Conservation (phyloP, 2,888 invertebrate genomes). For the Protonemura montana region DNA sequence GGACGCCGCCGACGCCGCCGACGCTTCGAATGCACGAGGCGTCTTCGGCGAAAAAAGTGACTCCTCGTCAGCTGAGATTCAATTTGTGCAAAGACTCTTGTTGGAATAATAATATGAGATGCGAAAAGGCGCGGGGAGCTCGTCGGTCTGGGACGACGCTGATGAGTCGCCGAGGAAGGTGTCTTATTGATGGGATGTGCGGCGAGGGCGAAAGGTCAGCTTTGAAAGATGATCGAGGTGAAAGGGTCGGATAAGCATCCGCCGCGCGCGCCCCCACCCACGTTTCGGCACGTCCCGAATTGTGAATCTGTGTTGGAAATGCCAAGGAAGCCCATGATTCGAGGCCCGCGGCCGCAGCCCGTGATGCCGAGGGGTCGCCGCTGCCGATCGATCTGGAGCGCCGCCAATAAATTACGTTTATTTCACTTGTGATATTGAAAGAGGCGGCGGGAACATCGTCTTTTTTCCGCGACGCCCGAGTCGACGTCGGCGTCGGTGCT, state of each 20-base stretch:
- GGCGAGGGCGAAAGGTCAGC: background rate
- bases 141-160: background rate
- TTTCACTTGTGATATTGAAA: slow-evolving; percentile 46
- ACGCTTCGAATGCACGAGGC: slow-evolving; percentile 15
- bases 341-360: background rate
- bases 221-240: slow-evolving; percentile 34
- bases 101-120: slow-evolving; percentile 26
- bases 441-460: slow-evolving; percentile 38
- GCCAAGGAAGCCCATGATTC: background rate
- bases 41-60: slow-evolving; percentile 36
- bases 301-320: slow-evolving; percentile 29
- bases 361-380: background rate
- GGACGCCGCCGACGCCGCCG: slow-evolving; percentile 22
- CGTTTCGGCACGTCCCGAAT: background rate
- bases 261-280: no score
- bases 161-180: slow-evolving; percentile 29
- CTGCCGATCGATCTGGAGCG: slow-evolving; percentile 40
- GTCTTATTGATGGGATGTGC: slow-evolving; percentile 34
- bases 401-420: slow-evolving; percentile 46
- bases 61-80: slow-evolving; percentile 48
- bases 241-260: slow-evolving; percentile 25
- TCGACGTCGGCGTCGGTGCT: background rate
- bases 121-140: background rate
- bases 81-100: slow-evolving; percentile 45
- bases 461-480: background rate